Conservation (phyloP, 2,888 invertebrate species). For the Sarcophaga caerulescens region DNA sequence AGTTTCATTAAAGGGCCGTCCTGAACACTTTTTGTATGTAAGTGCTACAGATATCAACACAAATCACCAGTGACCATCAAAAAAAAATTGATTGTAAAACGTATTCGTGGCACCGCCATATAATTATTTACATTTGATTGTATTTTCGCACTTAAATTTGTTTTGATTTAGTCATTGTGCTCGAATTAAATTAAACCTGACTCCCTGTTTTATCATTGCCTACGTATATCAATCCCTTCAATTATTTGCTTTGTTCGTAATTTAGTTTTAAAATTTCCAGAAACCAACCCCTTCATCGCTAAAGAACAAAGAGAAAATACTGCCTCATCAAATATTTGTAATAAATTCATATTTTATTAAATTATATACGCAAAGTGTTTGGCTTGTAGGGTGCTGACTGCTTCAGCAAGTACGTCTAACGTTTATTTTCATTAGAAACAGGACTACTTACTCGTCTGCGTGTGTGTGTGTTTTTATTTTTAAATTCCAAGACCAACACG, state of each 20-base stretch:
- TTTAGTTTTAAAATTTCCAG: neutral
- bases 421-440: constrained; percentile 44
- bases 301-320: neutral
- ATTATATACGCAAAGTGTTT: neutral
- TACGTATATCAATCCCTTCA: neutral
- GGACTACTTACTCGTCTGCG: constrained; percentile 10
- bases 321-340: neutral
- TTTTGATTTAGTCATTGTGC: neutral
- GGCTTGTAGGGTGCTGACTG: neutral
- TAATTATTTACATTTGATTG: neutral
- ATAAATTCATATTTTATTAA: neutral
- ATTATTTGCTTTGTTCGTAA: neutral
- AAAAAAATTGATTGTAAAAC: too few species aligned
- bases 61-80: too few species aligned
- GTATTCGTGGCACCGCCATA: neutral
- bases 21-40: too few species aligned
- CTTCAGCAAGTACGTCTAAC: neutral
- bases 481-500: too few species aligned
- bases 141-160: neutral
- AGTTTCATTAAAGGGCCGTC: too few species aligned
- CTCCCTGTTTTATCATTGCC: neutral
- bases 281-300: neutral
- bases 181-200: neutral
- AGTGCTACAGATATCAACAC: too few species aligned
- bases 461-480: neutral